Conservation (phyloP, 2,113 vertebrate species). For the Antennarius striatus region DNA sequence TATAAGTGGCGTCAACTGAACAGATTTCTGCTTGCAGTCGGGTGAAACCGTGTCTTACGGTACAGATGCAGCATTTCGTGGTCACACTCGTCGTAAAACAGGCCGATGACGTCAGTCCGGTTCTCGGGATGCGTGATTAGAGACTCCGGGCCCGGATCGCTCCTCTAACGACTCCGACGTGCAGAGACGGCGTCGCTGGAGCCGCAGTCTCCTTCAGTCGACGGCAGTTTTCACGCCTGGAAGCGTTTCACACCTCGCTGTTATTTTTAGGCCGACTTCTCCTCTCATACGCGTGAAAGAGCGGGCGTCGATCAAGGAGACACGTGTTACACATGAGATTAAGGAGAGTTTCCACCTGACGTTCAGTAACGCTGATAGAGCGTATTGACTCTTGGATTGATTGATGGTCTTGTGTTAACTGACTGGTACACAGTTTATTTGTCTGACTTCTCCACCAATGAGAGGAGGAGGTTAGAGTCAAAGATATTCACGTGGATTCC, state of each 20-base stretch:
- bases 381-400: neutral
- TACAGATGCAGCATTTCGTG: too few relatives aligned
- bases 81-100: neutral
- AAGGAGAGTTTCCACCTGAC: neutral
- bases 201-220: constrained; percentile 23
- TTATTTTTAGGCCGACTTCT: constrained; percentile 47
- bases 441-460: too few relatives aligned
- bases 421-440: neutral
- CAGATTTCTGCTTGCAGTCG: too few relatives aligned
- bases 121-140: neutral
- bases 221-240: constrained; percentile 37
- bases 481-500: too few relatives aligned
- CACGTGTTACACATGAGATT: constrained; percentile 7
- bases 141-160: constrained; percentile 1
- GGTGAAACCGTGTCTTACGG: too few relatives aligned
- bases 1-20: too few relatives aligned
- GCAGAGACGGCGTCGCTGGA: constrained; percentile 33
- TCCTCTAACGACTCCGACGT: constrained; percentile 16
- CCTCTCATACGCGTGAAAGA: constrained; percentile 29
- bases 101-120: neutral
- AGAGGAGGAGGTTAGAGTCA: too few relatives aligned
- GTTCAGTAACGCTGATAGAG: neutral
- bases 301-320: constrained; percentile 12
- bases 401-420: neutral
- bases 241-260: constrained; percentile 55